Conservation (phyloP, 2,888 invertebrate species). For the Isoperla grammatica region DNA sequence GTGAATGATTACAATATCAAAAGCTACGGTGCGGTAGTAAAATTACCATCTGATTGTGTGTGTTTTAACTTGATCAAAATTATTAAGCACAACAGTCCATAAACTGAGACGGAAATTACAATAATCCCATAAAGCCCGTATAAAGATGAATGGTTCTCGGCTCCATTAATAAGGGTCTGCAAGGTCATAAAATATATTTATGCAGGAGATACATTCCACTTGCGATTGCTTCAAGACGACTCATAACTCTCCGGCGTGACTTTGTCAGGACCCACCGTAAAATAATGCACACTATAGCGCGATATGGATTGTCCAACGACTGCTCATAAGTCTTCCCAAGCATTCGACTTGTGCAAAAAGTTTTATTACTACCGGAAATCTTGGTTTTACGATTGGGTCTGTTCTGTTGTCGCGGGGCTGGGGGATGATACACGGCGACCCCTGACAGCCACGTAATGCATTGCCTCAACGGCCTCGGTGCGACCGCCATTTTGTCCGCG, state of each 20-base stretch:
- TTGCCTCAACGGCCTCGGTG: no score
- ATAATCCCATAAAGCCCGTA: neutral
- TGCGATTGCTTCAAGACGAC: neutral
- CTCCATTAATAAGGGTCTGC: neutral
- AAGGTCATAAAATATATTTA: neutral
- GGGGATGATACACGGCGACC: no score
- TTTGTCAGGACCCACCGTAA: neutral
- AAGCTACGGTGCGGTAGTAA: slow-evolving; percentile 14
- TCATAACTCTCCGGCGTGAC: neutral
- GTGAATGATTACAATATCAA: slow-evolving; percentile 21
- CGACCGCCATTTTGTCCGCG: no score
- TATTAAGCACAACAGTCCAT: slow-evolving; percentile 1
- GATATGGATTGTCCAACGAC: neutral
- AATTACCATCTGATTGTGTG: slow-evolving; percentile 16
- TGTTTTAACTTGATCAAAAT: slow-evolving; percentile 7
- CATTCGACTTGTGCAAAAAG: slow-evolving; percentile 7
- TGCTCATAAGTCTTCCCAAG: neutral
- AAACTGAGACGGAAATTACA: neutral
- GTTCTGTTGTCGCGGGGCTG: neutral
- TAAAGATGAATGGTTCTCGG: neutral
- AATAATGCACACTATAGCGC: neutral
- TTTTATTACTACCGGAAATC: slow-evolving; percentile 18
- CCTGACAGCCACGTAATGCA: no score
- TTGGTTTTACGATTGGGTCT: slow-evolving; percentile 1
- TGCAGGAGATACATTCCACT: neutral